These are phyloP conservation scores for Struthidea cinerea DNA, from an alignment of 2,113 vertebrate genomes.

Conservation along the genomic window DNA sequence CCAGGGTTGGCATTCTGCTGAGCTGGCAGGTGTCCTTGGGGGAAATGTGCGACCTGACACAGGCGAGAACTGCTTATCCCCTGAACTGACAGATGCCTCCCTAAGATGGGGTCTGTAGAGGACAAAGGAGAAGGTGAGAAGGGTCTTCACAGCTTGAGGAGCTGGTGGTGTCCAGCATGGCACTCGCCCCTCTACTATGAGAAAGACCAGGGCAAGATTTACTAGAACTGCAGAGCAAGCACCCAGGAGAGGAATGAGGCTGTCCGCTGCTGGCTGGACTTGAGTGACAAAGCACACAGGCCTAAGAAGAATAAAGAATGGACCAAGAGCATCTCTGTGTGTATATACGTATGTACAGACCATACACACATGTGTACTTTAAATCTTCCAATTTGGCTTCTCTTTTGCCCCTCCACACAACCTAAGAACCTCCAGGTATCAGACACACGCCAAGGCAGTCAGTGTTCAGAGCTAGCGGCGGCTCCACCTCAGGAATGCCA, in stretches of 20 bases:
- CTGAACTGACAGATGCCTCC: background rate
- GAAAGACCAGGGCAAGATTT: background rate
- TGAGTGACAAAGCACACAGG: background rate
- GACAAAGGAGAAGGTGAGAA: background rate
- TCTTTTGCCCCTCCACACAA: background rate
- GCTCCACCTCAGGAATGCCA: background rate
- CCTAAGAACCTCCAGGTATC: background rate
- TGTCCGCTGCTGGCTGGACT: background rate
- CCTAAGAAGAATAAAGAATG: background rate
- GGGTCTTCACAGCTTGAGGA: background rate
- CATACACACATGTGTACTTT: background rate
- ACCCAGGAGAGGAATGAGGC: background rate
- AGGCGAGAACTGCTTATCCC: fast-evolving
- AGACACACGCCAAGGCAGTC: background rate
- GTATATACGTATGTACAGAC: fast-evolving
- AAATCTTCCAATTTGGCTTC: background rate
- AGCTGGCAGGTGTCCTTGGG: background rate
- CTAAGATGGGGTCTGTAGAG: background rate
- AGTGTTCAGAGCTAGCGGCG: background rate
- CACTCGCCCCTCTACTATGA: background rate
- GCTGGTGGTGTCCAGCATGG: background rate
- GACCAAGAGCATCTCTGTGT: background rate
- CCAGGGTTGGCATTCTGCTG: background rate
- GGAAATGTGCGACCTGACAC: background rate
- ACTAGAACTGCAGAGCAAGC: background rate